Conservation (phyloP, 2,113 vertebrate genomes). For the Cyanoramphus novaezelandiae region DNA sequence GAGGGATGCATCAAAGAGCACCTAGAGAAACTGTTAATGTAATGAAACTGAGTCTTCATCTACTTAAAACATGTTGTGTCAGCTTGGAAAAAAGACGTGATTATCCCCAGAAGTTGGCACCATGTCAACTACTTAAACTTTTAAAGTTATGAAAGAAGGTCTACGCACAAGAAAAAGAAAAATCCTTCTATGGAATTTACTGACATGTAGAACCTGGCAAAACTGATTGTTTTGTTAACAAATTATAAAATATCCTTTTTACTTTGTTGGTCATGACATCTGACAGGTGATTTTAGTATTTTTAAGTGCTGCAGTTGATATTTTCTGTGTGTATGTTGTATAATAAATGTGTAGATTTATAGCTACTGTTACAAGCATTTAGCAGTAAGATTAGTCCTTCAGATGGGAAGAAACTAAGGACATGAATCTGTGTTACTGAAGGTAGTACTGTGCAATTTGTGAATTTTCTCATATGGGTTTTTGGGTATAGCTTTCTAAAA, state of each 20-base stretch:
- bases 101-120: slow-evolving; percentile 59
- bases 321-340: neutral
- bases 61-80: slow-evolving; percentile 80
- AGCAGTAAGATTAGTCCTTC: neutral
- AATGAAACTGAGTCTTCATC: slow-evolving; percentile 86
- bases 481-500: neutral
- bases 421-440: neutral
- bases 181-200: neutral
- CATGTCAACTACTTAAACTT: slow-evolving; percentile 71
- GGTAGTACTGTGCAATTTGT: neutral
- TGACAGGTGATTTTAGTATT: neutral
- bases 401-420: neutral
- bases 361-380: neutral
- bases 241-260: neutral
- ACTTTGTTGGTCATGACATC: neutral
- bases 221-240: neutral
- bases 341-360: neutral
- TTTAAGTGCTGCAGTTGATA: neutral
- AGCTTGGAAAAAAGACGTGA: slow-evolving; percentile 82
- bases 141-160: slow-evolving; percentile 72
- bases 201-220: neutral
- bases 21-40: slow-evolving; percentile 82
- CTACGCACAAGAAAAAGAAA: neutral
- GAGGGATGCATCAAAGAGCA: slow-evolving; percentile 84
- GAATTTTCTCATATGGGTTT: neutral